Evolutionary conservation across 1,140 invertebrate species (phyloP).

Genomic region (Orius insidiosus): DNA sequence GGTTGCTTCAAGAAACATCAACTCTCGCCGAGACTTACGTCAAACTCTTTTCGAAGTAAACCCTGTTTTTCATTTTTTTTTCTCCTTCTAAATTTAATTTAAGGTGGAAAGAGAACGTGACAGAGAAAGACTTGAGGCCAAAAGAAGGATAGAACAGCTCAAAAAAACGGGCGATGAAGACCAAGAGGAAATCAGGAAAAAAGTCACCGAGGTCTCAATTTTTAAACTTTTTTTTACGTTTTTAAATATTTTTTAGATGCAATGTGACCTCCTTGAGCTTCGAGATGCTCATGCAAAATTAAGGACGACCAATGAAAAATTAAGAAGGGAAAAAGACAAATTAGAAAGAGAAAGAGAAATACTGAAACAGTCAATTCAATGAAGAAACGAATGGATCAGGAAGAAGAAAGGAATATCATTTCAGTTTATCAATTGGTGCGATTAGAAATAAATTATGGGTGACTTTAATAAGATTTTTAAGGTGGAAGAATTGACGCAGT

Average conservation of each 20-base stretch:
- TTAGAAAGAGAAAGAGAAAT: constrained; percentile 68
- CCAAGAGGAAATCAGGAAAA: constrained; percentile 71
- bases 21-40: constrained; percentile 73
- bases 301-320: constrained; percentile 78
- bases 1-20: constrained; percentile 76
- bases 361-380: constrained; percentile 32
- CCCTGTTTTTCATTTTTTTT: constrained; percentile 1
- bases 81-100: constrained; percentile 18
- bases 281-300: constrained; percentile 81
- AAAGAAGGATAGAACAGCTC: constrained; percentile 67
- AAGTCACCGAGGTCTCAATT: constrained; percentile 54
- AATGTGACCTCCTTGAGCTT: constrained; percentile 72
- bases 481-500: constrained; percentile 54
- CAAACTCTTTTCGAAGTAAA: constrained; percentile 71
- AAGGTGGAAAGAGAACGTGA: constrained; percentile 71
- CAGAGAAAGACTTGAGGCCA: constrained; percentile 70
- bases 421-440: constrained; percentile 44
- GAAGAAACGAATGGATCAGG: constrained; percentile 35
- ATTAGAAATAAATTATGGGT: too few species aligned
- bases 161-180: constrained; percentile 74
- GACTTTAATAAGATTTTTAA: too few species aligned
- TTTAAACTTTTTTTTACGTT: too few species aligned
- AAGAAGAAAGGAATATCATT: constrained; percentile 45
- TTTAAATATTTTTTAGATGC: constrained; percentile 43
- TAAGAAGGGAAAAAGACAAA: constrained; percentile 68